A percentile compares a stretch with the other conserved stretches of the same genome.
These are phyloP conservation scores for Amphipoea lucens DNA, from an alignment of 2,888 invertebrate genomes.

Conservation along the genomic window DNA sequence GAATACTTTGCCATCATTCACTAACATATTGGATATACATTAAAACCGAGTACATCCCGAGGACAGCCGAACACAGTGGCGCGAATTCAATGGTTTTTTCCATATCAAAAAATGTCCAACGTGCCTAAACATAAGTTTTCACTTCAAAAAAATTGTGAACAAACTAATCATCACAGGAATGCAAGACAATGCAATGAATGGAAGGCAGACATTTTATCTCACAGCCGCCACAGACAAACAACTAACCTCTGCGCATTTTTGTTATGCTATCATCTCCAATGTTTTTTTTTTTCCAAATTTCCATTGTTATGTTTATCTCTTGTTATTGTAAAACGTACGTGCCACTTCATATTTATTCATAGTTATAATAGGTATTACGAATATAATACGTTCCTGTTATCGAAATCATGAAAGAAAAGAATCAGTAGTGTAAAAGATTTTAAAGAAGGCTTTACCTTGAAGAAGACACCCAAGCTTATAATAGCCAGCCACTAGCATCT, in stretches of 20 bases:
- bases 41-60: no score
- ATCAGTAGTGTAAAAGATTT: not conserved
- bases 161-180: slow-evolving; percentile 1
- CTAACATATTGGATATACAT: no score
- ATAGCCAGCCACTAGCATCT: not conserved
- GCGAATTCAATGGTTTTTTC: no score
- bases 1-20: no score
- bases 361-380: not conserved
- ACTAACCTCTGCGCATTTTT: slow-evolving; percentile 23
- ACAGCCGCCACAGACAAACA: slow-evolving; percentile 5
- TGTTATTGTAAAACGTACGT: slow-evolving; percentile 52
- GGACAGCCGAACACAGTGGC: no score
- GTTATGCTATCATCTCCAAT: slow-evolving; percentile 27
- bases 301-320: slow-evolving; percentile 41
- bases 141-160: no score
- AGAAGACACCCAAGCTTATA: not conserved
- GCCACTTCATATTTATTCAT: slow-evolving; percentile 21
- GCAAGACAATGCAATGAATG: slow-evolving; percentile 1
- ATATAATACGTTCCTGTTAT: slow-evolving; percentile 5
- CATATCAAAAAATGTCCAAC: no score
- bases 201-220: slow-evolving; percentile 22
- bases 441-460: not conserved
- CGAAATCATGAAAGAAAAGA: not conserved
- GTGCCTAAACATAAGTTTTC: no score
- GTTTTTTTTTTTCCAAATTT: slow-evolving; percentile 30